phyloP scores from a whole-genome alignment of 2,888 invertebrate species.

The Calameuta filiformis region DNA sequence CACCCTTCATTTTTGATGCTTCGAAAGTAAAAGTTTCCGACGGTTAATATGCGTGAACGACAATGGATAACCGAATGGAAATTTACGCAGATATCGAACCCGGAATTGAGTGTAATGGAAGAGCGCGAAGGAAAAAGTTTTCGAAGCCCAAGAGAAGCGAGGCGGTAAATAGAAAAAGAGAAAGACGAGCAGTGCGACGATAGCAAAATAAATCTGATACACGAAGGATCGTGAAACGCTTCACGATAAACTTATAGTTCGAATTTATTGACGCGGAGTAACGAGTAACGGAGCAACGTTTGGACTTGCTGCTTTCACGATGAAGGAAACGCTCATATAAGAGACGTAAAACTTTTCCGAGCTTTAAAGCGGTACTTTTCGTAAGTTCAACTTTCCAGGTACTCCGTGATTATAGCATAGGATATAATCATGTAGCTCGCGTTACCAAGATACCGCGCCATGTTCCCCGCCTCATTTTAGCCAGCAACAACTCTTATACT shows the following conservation, averaged over 20 bases:
- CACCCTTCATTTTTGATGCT: too few relatives aligned
- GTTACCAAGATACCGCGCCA: background rate
- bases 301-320: background rate
- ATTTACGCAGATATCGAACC: background rate
- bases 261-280: background rate
- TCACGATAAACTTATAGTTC: background rate
- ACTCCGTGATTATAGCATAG: background rate
- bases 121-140: background rate
- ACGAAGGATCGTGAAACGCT: background rate
- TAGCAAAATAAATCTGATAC: background rate
- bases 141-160: background rate
- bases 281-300: background rate
- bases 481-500: background rate
- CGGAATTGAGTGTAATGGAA: background rate
- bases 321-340: background rate
- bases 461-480: background rate
- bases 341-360: background rate
- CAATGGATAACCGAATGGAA: background rate
- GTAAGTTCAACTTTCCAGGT: background rate
- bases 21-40: too few relatives aligned
- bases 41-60: background rate
- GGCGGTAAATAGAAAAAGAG: background rate
- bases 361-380: background rate
- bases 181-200: too few relatives aligned
- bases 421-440: background rate